Evolutionary conservation across 1,140 invertebrate genomes (phyloP), one percentile per base, ranked within the genome.

Genomic region (Oryctes rhinoceros): DNA sequence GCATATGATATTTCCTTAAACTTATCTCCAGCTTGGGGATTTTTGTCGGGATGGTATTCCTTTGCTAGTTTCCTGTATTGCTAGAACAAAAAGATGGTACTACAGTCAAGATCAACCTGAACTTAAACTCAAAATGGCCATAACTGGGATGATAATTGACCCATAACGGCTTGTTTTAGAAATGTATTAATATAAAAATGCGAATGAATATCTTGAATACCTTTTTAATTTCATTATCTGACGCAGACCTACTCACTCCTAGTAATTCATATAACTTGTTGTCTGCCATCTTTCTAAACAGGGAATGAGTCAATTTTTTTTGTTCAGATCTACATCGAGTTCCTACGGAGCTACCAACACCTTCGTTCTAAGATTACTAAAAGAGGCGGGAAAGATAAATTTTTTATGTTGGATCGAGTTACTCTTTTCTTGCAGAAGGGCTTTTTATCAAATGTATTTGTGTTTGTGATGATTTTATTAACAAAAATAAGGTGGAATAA

Each of bases 1-100:
- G 95, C 96, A 87, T 93, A 95, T 79, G 94, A 95, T 83, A 96
- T 96, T 90, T 96, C 95, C 86, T 96, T 97, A 85, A 97, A 96
- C 88, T 93, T 94, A 82, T 96, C 94, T 67, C 94, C 95, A 79
- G 94, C 93, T 82, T 93, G 92, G 30, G 93, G 93, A 88, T 96
- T 96, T 86, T 96, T 96, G 84, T 96, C 95, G 24, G 95, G 95
- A 89, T 96, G 95, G 87, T 92, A 96, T 90, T 96, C 94, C 88
- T 95, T 96, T 5, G 95, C 95, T 83, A 96, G 87, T 88, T 94
- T 95, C 80, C 94, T 91, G 88, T 96, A 96, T 83, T 92, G 93
- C 94, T 96, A 85, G 4, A 78, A 78, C 13, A 59, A 59, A 49
- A 78, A 59, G 48, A 53, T 47, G 24, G 24, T 30, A 30, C 24